phyloP scores from a whole-genome alignment of 1,140 invertebrate species.

The Leptinotarsa defecta region DNA sequence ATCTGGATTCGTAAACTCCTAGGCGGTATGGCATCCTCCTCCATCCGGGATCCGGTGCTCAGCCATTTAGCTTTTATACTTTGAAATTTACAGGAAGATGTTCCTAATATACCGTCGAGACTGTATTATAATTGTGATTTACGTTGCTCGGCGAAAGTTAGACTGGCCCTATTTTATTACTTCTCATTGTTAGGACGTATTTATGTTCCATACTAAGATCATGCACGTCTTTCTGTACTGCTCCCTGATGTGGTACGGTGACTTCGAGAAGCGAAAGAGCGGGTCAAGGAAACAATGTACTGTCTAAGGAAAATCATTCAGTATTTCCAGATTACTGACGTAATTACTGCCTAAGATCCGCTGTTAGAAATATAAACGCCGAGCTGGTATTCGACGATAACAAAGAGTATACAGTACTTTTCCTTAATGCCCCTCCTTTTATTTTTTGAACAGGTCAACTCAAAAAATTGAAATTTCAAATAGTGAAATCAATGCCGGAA shows the following conservation, averaged over 20 bases:
- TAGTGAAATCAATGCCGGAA: too few species aligned
- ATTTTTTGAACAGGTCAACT: too few species aligned
- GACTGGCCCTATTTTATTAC: constrained; percentile 21
- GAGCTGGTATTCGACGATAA: too few species aligned
- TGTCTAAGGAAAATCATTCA: not conserved
- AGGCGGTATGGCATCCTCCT: constrained; percentile 13
- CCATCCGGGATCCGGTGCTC: constrained; percentile 21
- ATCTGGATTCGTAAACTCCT: constrained; percentile 27
- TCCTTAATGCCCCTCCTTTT: too few species aligned
- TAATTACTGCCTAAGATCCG: too few species aligned
- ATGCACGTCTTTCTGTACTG: not conserved
- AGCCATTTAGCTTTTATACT: constrained; percentile 29
- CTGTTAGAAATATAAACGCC: too few species aligned
- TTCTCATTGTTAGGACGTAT: constrained; percentile 21
- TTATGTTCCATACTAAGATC: constrained; percentile 19
- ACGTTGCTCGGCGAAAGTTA: constrained; percentile 16
- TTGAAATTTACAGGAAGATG: constrained; percentile 27
- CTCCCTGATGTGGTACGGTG: not conserved
- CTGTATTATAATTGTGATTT: constrained; percentile 29
- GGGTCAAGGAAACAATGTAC: not conserved
- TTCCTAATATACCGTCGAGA: constrained; percentile 27
- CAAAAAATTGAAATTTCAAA: too few species aligned
- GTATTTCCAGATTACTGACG: not conserved
- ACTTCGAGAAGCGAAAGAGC: not conserved
- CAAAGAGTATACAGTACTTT: too few species aligned